Base-by-base conservation (phyloP, 2,888 invertebrate genomes). In the Lasioglossum zephyrum region DNA sequence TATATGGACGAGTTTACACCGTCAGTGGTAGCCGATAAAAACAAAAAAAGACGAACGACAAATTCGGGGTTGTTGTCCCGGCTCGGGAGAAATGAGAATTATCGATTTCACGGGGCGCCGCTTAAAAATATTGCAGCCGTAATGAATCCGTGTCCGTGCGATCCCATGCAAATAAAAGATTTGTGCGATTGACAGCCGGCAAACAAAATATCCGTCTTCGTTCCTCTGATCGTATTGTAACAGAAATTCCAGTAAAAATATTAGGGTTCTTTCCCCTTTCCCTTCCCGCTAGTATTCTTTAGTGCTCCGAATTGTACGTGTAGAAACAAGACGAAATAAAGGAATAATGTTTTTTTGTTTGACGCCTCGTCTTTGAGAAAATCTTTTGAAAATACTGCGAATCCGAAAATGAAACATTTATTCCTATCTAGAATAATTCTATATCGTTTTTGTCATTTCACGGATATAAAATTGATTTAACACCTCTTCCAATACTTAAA, bases 1-100 rank as follows among this genome's bases (percentile, higher is more conserved):
- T 83, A 70, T 83, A 36, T 31, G 60, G 60, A 49, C 36, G 74
- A 60, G n/a, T 82, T 60, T 81, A 57, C 78, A 69, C 31, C 44
- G 41, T 26, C 22, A 47, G 4, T 9, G 36, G 13, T n/a, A 4
- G 5, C 53, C 22, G 63, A 85, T 72, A 36, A 57, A 53, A 36
- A 44, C 44, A 53, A 63, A 16, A 39, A 53, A 36, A 57, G 31
- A 63, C 18, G 66, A 66, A 31, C 57, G 44, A 66, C 74, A 36
- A 49, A 49, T 63, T 49, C 13, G 8, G 9, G 9, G 16, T 4
- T 44, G 73, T 53, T 22, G 53, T 22, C 49, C 36, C 16, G 36
- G 26, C 16, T 41, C 11, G 22, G 18, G 49, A 13, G 44, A n/a
- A 78, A 49, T 41, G 47, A 60, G 49, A 57, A 80, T 80, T 74